These are phyloP conservation scores for Lagodon rhomboides DNA, from an alignment of 2,797 vertebrate species.

Conservation along the genomic window DNA sequence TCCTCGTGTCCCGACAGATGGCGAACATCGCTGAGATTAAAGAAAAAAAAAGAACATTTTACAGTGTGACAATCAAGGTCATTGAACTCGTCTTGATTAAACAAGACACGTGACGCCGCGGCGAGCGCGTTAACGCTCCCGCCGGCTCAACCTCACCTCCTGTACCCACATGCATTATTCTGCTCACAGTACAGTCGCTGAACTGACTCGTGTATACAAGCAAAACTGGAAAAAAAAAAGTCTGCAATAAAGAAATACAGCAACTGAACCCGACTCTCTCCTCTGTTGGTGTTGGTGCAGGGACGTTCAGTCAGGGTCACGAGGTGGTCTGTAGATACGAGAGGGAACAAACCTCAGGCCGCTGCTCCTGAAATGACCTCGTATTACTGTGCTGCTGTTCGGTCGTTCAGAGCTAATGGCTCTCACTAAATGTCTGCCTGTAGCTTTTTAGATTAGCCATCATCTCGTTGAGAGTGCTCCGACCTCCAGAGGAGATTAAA, in stretches of 20 bases:
- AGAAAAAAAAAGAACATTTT: slow-evolving; percentile 21
- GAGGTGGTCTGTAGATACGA: background rate
- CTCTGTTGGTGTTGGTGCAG: background rate
- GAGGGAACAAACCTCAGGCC: background rate
- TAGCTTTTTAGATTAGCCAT: slow-evolving; percentile 3
- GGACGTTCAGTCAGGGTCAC: background rate
- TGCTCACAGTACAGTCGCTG: slow-evolving; percentile 58
- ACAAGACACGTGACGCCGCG: slow-evolving; percentile 36
- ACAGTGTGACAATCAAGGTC: slow-evolving; percentile 75
- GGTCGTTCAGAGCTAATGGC: slow-evolving; percentile 11
- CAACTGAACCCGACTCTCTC: slow-evolving; percentile 15
- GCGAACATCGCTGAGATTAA: background rate
- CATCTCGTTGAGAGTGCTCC: background rate
- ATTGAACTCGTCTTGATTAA: slow-evolving; percentile 51
- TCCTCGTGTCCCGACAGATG: background rate
- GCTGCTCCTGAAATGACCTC: background rate
- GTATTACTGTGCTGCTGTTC: background rate
- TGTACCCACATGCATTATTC: slow-evolving; percentile 45
- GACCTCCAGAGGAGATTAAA: background rate
- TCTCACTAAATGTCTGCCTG: background rate
- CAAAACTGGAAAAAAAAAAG: slow-evolving; percentile 35
- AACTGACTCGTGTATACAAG: slow-evolving; percentile 68
- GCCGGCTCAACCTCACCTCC: slow-evolving; percentile 37
- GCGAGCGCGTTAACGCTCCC: background rate
- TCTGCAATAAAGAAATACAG: slow-evolving; percentile 80